Evolutionary conservation across 2,797 vertebrate species (phyloP).

Genomic region (Galaxias olidus): DNA sequence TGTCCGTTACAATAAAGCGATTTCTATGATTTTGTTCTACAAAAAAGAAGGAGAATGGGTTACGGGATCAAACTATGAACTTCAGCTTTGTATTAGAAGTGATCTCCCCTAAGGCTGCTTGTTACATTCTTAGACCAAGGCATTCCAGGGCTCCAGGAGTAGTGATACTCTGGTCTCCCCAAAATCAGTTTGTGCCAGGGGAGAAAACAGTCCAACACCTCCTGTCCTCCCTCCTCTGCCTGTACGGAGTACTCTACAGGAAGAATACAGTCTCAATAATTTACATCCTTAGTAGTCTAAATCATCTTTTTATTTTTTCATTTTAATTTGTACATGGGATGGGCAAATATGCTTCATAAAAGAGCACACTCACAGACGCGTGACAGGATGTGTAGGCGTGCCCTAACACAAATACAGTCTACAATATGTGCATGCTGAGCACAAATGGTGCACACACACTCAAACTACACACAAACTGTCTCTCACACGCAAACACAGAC

Average conservation of each 20-base stretch:
- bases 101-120: neutral
- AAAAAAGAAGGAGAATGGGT: too few species aligned
- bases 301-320: constrained; percentile 55
- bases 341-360: constrained; percentile 30
- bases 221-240: constrained; percentile 67
- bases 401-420: neutral
- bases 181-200: constrained; percentile 71
- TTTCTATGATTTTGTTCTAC: too few species aligned
- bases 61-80: too few species aligned
- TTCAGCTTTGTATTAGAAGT: too few species aligned
- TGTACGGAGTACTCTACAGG: constrained; percentile 48
- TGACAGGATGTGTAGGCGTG: constrained; percentile 37
- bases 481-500: constrained; percentile 8
- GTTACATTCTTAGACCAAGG: constrained; percentile 33
- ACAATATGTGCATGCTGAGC: too few species aligned
- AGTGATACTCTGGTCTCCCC: constrained; percentile 65
- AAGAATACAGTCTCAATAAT: constrained; percentile 26
- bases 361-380: constrained; percentile 17
- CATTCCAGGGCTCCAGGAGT: constrained; percentile 54
- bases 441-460: constrained; percentile 1
- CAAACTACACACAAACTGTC: constrained; percentile 3
- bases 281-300: constrained; percentile 46
- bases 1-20: too few species aligned
- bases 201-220: constrained; percentile 70
- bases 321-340: constrained; percentile 42